Conservation (phyloP, 2,888 invertebrate species). For the Bedellia somnulentella region DNA sequence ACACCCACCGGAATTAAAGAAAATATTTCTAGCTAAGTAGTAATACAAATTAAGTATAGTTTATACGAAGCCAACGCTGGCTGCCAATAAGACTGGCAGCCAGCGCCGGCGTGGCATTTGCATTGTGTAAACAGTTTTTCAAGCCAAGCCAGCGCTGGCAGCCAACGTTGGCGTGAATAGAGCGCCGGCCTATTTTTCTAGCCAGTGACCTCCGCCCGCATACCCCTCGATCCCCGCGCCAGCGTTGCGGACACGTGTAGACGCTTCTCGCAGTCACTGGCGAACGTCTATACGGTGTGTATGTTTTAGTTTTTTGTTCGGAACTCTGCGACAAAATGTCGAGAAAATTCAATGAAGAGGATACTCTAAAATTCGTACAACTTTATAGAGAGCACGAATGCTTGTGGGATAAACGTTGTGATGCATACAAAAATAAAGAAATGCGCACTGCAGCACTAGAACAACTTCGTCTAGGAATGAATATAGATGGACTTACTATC, state of each 20-base stretch:
- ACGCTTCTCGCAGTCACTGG: constrained; percentile 8
- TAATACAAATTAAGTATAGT: too few species aligned
- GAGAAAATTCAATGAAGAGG: constrained; percentile 12
- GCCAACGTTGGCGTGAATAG: constrained; percentile 10
- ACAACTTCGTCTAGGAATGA: constrained; percentile 11
- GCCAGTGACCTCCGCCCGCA: constrained; percentile 12
- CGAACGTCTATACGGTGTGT: constrained; percentile 6
- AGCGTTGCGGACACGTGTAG: constrained; percentile 12
- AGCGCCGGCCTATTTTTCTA: constrained; percentile 11
- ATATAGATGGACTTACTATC: constrained; percentile 2
- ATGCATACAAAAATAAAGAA: constrained; percentile 13
- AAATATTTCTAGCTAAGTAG: too few species aligned
- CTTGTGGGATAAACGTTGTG: constrained; percentile 13
- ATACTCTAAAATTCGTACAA: constrained; percentile 10
- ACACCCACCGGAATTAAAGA: too few species aligned
- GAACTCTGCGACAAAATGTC: constrained; percentile 9
- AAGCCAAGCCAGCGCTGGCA: constrained; percentile 6
- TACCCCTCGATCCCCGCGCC: constrained; percentile 11
- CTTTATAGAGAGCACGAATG: constrained; percentile 11
- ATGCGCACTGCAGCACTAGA: constrained; percentile 13
- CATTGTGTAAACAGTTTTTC: constrained; percentile 1
- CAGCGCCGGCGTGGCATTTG: constrained; percentile 1
- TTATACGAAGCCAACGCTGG: too few species aligned
- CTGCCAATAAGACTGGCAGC: constrained; percentile 2
- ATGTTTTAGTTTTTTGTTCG: constrained; percentile 7